Conservation (phyloP, 2,113 vertebrate genomes). For the human (Homo sapiens) region DNA sequence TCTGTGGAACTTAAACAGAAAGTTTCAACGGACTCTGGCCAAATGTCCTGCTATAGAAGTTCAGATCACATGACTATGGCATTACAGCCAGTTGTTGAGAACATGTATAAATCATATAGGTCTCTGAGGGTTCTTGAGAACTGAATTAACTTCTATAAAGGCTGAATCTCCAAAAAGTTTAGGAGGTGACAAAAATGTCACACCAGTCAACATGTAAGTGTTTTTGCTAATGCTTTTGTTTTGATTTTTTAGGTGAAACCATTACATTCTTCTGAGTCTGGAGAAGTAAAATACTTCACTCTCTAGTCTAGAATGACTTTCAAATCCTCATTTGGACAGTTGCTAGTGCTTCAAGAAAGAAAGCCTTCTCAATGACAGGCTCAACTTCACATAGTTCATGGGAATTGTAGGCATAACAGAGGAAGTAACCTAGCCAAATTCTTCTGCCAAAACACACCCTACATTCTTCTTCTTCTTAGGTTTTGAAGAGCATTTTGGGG, state of each 20-base stretch:
- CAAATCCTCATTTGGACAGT: neutral
- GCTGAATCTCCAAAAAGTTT: neutral
- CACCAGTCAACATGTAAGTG: neutral
- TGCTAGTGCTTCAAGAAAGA: conserved; percentile 7
- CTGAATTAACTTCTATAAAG: neutral
- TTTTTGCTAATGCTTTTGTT: neutral
- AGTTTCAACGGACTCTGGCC: neutral
- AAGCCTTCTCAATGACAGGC: neutral
- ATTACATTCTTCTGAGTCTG: neutral
- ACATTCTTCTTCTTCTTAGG: neutral
- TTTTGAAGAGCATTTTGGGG: conserved; percentile 11
- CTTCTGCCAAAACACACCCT: neutral
- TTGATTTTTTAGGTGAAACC: neutral
- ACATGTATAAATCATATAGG: neutral
- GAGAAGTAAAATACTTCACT: neutral
- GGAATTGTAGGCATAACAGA: neutral
- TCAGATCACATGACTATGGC: neutral
- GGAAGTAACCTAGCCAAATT: neutral
- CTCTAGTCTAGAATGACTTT: neutral
- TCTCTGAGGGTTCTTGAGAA: neutral
- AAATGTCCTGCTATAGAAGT: neutral
- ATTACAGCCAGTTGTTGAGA: neutral
- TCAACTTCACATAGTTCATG: neutral
- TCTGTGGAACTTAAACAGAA: neutral
- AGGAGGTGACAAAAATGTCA: neutral